Conservation (phyloP, 92 coral and sea anemone species). For the Desmophyllum pertusum region DNA sequence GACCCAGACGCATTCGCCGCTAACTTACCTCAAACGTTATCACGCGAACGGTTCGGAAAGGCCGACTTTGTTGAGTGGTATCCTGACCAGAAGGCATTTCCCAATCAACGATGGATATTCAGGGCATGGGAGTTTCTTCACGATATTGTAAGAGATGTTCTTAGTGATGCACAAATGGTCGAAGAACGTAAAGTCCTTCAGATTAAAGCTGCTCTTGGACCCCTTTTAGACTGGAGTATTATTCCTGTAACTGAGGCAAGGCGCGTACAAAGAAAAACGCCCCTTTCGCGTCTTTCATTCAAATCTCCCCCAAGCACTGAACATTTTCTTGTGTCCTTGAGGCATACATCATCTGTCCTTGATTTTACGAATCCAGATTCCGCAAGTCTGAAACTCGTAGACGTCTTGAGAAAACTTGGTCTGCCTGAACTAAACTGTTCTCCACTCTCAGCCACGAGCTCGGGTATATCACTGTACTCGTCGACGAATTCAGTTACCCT, state of each 20-base stretch:
- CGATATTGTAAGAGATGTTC: background rate
- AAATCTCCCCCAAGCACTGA: background rate
- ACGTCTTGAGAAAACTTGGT: slow-evolving; percentile 26
- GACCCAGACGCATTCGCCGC: slow-evolving; percentile 25
- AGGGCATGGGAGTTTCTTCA: slow-evolving; percentile 9
- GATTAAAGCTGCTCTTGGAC: slow-evolving; percentile 27
- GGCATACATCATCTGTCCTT: slow-evolving; percentile 46
- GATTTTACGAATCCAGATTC: background rate
- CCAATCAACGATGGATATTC: slow-evolving; percentile 9
- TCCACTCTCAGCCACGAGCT: background rate
- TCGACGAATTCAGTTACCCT: background rate
- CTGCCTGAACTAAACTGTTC: slow-evolving; percentile 55
- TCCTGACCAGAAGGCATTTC: background rate
- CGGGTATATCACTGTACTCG: background rate
- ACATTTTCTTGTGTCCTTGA: slow-evolving; percentile 58
- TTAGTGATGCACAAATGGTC: too few relatives aligned
- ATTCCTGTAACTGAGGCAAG: slow-evolving; percentile 53
- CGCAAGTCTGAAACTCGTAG: background rate
- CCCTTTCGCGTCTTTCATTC: background rate
- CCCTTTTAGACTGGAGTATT: slow-evolving; percentile 64
- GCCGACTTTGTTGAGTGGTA: background rate
- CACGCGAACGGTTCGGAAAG: background rate
- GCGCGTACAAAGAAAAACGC: background rate
- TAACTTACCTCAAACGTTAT: slow-evolving; percentile 7
- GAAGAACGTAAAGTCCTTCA: too few relatives aligned